A percentile compares a stretch with the other conserved stretches of the same genome.
Evolutionary conservation across 2,113 vertebrate genomes (phyloP).

Genomic region (Halichoerus grypus): DNA sequence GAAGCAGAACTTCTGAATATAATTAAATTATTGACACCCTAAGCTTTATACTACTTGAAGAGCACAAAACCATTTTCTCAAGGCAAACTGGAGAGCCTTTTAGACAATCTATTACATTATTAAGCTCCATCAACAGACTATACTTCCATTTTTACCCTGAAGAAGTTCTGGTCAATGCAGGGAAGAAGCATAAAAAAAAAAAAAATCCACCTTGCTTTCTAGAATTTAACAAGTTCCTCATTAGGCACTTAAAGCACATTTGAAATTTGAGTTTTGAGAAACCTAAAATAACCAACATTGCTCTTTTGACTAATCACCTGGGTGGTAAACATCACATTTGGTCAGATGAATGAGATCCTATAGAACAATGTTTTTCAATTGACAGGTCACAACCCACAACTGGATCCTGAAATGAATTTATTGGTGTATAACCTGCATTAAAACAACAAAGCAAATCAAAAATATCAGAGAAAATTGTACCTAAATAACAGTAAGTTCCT

Average conservation of each 20-base stretch:
- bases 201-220: neutral
- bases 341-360: neutral
- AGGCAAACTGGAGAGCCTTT: neutral
- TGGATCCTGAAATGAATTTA: neutral
- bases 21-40: neutral
- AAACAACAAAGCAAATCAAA: neutral
- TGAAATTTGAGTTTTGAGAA: slow-evolving; percentile 27
- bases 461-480: neutral
- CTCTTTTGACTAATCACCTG: neutral
- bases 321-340: neutral
- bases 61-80: slow-evolving; percentile 42
- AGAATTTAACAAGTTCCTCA: neutral
- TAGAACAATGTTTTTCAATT: neutral
- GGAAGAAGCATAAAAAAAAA: neutral
- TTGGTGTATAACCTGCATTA: neutral
- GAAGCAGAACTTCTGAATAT: neutral
- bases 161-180: neutral
- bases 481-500: neutral
- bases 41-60: neutral
- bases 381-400: neutral
- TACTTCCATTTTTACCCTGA: neutral
- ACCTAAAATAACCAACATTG: neutral
- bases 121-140: neutral
- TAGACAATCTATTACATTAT: neutral
- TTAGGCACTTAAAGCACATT: neutral